phyloP scores from a whole-genome alignment of 2,888 invertebrate species.

The Micropterix aruncella region DNA sequence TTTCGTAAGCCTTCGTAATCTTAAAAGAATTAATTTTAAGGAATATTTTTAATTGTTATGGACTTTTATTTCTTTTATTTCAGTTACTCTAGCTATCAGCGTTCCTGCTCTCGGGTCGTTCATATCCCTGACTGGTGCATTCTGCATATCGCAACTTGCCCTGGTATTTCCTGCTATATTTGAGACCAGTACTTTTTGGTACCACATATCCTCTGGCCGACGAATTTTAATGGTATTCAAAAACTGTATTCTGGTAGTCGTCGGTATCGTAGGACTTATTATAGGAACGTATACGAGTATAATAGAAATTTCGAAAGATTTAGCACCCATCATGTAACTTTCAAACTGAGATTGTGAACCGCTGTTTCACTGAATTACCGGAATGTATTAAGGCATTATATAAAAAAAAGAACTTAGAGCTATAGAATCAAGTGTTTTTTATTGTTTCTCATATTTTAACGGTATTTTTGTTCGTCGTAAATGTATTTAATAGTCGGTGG shows the following conservation, averaged over 20 bases:
- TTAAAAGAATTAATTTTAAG: too few species aligned
- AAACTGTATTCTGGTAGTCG: constrained; percentile 46
- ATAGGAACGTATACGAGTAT: constrained; percentile 59
- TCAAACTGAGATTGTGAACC: too few species aligned
- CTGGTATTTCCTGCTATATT: constrained; percentile 84
- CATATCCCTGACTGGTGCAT: constrained; percentile 72
- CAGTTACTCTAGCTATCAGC: constrained; percentile 72
- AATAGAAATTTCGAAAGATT: too few species aligned
- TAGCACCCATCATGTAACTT: too few species aligned
- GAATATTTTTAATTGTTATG: not conserved
- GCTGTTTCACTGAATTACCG: too few species aligned
- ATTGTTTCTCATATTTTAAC: too few species aligned
- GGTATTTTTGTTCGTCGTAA: too few species aligned
- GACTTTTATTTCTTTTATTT: constrained; percentile 16
- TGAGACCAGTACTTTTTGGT: constrained; percentile 73
- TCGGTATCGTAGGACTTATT: constrained; percentile 51
- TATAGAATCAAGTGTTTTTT: too few species aligned
- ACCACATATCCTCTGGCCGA: constrained; percentile 38
- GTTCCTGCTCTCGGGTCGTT: constrained; percentile 77
- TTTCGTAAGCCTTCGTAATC: too few species aligned
- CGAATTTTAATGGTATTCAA: constrained; percentile 43
- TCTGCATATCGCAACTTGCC: constrained; percentile 78
- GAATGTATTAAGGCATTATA: too few species aligned
- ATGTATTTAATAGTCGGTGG: constrained; percentile 42
- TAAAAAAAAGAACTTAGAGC: too few species aligned